Percentiles rank a stretch among this genome's conserved stretches.
phyloP scores from a whole-genome alignment of 2,888 invertebrate genomes.

The Diarsia dahlii region DNA sequence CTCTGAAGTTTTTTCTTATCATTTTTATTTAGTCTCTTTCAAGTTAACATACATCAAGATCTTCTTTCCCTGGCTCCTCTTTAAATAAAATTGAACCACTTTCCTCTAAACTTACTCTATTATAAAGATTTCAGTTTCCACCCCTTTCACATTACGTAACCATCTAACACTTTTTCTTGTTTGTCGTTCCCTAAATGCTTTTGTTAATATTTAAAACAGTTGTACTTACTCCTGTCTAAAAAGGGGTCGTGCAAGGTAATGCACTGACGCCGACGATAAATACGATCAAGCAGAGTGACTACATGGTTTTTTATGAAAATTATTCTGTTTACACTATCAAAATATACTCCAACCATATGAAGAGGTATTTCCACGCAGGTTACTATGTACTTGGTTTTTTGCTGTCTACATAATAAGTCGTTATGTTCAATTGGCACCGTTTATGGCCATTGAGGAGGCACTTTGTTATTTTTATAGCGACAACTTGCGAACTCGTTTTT shows the following conservation, averaged over 20 bases:
- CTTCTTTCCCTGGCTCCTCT: neutral
- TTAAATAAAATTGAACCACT: neutral
- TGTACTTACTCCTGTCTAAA: neutral
- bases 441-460: neutral
- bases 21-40: neutral
- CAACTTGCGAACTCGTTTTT: neutral
- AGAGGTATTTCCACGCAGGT: slow-evolving; percentile 11
- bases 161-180: neutral
- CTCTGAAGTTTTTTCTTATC: neutral
- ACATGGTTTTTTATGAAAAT: neutral
- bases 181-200: neutral
- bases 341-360: neutral
- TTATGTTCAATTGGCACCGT: slow-evolving; percentile 33
- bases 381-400: slow-evolving; percentile 17
- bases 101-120: neutral
- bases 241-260: neutral
- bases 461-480: slow-evolving; percentile 9
- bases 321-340: slow-evolving; percentile 10
- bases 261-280: neutral
- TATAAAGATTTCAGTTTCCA: neutral
- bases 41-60: neutral
- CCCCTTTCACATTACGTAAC: neutral
- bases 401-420: slow-evolving; percentile 12
- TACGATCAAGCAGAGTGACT: neutral
- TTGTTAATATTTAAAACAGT: neutral